Conservation (phyloP, 1,140 invertebrate species). For the Neuroterus valhalla region DNA sequence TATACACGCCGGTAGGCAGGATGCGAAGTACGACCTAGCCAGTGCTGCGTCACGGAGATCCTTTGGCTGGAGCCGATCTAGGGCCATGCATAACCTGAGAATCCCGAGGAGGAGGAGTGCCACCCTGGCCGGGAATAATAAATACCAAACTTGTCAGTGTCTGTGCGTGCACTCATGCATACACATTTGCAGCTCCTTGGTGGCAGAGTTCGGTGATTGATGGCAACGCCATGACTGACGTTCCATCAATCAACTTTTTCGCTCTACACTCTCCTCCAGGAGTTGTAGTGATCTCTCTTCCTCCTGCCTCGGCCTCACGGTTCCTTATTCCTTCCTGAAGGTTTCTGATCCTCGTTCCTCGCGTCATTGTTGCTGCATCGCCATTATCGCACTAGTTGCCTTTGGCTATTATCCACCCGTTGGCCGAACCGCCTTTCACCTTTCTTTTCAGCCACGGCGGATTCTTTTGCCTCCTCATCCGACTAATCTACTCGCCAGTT, state of each 20-base stretch:
- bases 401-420: slow-evolving; percentile 17
- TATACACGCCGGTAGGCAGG: slow-evolving; percentile 32
- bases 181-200: slow-evolving; percentile 37
- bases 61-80: slow-evolving; percentile 57
- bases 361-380: slow-evolving; percentile 40
- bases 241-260: slow-evolving; percentile 71
- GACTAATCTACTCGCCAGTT: slow-evolving; percentile 17
- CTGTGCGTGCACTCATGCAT: slow-evolving; percentile 45
- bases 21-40: slow-evolving; percentile 51
- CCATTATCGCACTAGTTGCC: slow-evolving; percentile 44
- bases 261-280: slow-evolving; percentile 38
- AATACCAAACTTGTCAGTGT: slow-evolving; percentile 57
- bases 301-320: slow-evolving; percentile 20
- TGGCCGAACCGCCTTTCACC: slow-evolving; percentile 21
- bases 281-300: slow-evolving; percentile 43
- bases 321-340: slow-evolving; percentile 26
- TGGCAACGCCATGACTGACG: slow-evolving; percentile 73
- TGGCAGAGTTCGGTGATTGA: slow-evolving; percentile 68
- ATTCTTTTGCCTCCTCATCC: slow-evolving; percentile 22
- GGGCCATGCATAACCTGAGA: slow-evolving; percentile 12
- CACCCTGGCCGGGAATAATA: slow-evolving; percentile 69
- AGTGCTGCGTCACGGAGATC: slow-evolving; percentile 66
- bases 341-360: slow-evolving; percentile 13
- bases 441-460: neutral
- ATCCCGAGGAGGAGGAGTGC: slow-evolving; percentile 31